A percentile compares a stretch with the other conserved stretches of the same genome.
These are phyloP conservation scores for Simalia tracyae DNA, from an alignment of 2,797 vertebrate genomes.

Conservation along the genomic window DNA sequence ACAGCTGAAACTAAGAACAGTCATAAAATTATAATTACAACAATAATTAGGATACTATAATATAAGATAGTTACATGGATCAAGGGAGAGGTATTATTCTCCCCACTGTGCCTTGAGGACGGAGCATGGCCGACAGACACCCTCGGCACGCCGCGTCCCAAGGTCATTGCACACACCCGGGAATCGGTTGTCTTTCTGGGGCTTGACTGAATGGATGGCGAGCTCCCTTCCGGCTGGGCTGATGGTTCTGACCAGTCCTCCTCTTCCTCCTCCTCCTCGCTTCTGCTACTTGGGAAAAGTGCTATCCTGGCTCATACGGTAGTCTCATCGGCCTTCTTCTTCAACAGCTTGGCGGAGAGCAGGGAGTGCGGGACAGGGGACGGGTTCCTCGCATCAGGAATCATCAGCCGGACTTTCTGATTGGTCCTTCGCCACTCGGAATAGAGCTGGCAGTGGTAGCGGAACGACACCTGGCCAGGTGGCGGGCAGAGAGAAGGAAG, in stretches of 20 bases:
- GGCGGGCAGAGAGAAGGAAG: neutral
- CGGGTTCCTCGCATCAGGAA: conserved; percentile 79
- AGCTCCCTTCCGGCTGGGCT: neutral
- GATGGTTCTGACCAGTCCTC: neutral
- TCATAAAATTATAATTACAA: conserved; percentile 11
- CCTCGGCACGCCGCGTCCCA: neutral
- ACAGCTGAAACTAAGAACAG: conserved; percentile 48
- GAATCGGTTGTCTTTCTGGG: neutral
- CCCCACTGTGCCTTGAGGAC: conserved; percentile 38
- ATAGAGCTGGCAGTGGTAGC: conserved; percentile 97
- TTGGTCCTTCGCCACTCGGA: conserved; percentile 95
- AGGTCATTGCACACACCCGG: conserved; percentile 8
- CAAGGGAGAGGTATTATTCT: conserved; percentile 72
- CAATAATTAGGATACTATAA: conserved; percentile 14
- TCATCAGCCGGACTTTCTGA: conserved; percentile 90
- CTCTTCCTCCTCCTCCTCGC: neutral
- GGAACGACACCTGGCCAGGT: conserved; percentile 86
- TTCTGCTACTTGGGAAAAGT: neutral
- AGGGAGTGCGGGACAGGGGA: conserved; percentile 83
- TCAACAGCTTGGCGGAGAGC: conserved; percentile 84
- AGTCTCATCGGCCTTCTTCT: conserved; percentile 87
- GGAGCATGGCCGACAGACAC: conserved; percentile 50
- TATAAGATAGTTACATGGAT: conserved; percentile 34
- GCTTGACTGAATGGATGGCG: neutral
- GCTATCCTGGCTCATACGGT: conserved; percentile 80